A percentile compares a stretch with the other conserved stretches of the same genome.
These are phyloP conservation scores for Myotis yumanensis DNA, from an alignment of 2,113 vertebrate species.

Conservation along the genomic window DNA sequence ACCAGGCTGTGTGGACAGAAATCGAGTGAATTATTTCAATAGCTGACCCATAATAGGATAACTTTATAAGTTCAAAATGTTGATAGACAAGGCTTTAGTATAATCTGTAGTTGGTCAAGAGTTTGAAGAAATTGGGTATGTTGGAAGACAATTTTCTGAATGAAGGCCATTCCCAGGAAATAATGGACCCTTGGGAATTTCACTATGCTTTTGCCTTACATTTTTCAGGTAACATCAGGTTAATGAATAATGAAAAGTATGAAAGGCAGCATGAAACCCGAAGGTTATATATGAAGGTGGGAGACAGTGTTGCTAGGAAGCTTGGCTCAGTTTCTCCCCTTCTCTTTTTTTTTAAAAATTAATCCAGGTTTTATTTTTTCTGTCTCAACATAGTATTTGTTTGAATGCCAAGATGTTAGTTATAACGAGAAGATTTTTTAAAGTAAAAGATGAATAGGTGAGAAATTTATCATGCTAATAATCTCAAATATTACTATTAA, in stretches of 20 bases:
- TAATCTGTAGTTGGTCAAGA: neutral
- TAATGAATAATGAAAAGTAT: constrained; percentile 49
- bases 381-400: constrained; percentile 84
- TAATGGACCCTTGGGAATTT: neutral
- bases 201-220: neutral
- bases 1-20: neutral
- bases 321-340: neutral
- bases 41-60: neutral
- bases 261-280: neutral
- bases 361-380: constrained; percentile 90
- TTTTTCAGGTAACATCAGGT: constrained; percentile 28
- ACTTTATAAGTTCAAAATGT: constrained; percentile 7
- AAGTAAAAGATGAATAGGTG: constrained; percentile 85
- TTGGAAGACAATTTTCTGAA: constrained; percentile 6
- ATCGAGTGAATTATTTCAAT: neutral
- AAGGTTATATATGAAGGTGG: neutral
- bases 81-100: neutral
- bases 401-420: constrained; percentile 90
- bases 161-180: neutral
- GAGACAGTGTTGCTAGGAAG: neutral
- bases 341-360: constrained; percentile 72
- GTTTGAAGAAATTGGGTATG: constrained; percentile 10
- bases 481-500: constrained; percentile 84
- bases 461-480: constrained; percentile 82
- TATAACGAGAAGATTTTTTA: constrained; percentile 82